phyloP scores from a whole-genome alignment of 2,113 vertebrate species.

The Perognathus longimembris region DNA sequence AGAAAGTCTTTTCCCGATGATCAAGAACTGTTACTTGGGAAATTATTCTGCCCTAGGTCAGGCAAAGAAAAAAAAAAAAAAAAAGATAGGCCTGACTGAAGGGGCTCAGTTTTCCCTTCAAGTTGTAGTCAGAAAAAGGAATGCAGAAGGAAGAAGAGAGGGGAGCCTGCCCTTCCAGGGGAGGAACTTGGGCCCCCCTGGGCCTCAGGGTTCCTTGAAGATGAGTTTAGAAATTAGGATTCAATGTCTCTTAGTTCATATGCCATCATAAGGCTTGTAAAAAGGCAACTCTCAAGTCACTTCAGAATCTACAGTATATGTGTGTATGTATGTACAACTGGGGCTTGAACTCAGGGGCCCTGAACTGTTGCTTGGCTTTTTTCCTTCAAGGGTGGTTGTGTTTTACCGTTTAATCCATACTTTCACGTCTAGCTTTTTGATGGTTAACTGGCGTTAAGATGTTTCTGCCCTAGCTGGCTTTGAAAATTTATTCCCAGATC shows the following conservation, averaged over 20 bases:
- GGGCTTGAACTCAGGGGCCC: too few relatives aligned
- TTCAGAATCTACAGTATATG: not conserved
- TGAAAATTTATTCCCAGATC: too few relatives aligned
- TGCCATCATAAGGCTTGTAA: not conserved
- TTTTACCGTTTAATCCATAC: too few relatives aligned
- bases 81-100: not conserved
- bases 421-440: too few relatives aligned
- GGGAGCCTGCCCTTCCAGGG: not conserved
- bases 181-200: not conserved
- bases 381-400: too few relatives aligned
- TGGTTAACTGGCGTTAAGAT: too few relatives aligned
- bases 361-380: too few relatives aligned
- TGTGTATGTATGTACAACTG: too few relatives aligned
- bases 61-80: not conserved
- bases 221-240: slow-evolving; percentile 20
- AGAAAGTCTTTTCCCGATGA: slow-evolving; percentile 3
- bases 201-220: slow-evolving; percentile 23
- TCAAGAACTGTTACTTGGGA: not conserved
- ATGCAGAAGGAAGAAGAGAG: not conserved
- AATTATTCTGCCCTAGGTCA: not conserved
- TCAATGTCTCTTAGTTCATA: not conserved
- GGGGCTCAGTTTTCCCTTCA: not conserved
- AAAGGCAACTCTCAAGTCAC: not conserved
- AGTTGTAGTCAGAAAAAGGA: not conserved
- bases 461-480: too few relatives aligned